Percentiles rank a stretch among this genome's conserved stretches.
These are phyloP conservation scores for Amaurobius ferox DNA, from an alignment of 2,888 invertebrate genomes.

Conservation along the genomic window DNA sequence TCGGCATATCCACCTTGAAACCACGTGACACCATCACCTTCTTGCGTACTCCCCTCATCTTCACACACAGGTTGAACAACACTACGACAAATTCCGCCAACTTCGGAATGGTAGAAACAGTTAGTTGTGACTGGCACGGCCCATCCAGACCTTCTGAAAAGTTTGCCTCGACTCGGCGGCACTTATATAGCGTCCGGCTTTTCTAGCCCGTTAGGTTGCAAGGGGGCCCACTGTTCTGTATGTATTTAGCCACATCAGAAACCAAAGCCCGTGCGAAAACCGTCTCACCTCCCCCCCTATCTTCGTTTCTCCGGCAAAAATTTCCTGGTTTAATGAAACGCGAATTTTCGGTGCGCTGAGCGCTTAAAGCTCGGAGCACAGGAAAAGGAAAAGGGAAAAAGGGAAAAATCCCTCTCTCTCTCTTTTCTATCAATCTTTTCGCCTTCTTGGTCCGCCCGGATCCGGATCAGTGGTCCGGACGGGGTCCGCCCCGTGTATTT, in stretches of 20 bases:
- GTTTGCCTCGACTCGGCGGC: slow-evolving; percentile 57
- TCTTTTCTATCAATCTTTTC: slow-evolving; percentile 67
- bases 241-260: slow-evolving; percentile 73
- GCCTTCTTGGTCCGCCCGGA: slow-evolving; percentile 70
- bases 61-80: too few relatives aligned
- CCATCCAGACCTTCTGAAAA: slow-evolving; percentile 65
- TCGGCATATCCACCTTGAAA: too few relatives aligned
- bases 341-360: slow-evolving; percentile 71
- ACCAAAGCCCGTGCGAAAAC: slow-evolving; percentile 71
- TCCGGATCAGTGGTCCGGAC: slow-evolving; percentile 66
- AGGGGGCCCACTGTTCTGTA: slow-evolving; percentile 64
- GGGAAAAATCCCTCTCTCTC: slow-evolving; percentile 60
- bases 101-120: too few relatives aligned
- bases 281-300: slow-evolving; percentile 22
- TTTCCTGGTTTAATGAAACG: slow-evolving; percentile 73
- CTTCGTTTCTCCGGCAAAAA: slow-evolving; percentile 69
- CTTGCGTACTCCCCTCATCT: too few relatives aligned
- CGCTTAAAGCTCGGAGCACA: slow-evolving; percentile 61
- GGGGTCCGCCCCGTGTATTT: slow-evolving; percentile 67
- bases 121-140: slow-evolving; percentile 17
- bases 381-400: slow-evolving; percentile 54
- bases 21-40: too few relatives aligned
- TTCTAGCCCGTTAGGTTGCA: slow-evolving; percentile 69
- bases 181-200: slow-evolving; percentile 71
- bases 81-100: too few relatives aligned